Percentiles rank a stretch among this genome's conserved stretches.
Evolutionary conservation across 2,113 vertebrate genomes (phyloP).

Genomic region (Theristicus caerulescens): DNA sequence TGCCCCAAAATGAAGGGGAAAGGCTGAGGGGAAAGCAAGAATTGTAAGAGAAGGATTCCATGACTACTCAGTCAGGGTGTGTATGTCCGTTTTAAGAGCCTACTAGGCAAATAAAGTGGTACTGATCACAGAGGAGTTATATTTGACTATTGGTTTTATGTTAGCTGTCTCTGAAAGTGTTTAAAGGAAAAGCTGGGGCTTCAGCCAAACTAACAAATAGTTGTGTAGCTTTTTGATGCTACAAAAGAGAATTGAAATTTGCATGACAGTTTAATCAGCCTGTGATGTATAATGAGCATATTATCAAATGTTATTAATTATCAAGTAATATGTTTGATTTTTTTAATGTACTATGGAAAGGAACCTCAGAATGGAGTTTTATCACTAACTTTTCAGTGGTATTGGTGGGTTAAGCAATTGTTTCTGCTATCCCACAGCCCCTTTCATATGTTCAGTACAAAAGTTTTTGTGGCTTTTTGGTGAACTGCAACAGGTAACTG

Average conservation of each 20-base stretch:
- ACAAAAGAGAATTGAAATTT: not conserved
- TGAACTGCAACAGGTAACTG: not conserved
- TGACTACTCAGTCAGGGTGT: not conserved
- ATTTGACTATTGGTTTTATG: not conserved
- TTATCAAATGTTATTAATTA: not conserved
- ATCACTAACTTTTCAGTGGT: not conserved
- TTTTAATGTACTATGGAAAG: not conserved
- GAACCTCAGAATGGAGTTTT: not conserved
- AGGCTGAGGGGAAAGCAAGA: not conserved
- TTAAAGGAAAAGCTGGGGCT: not conserved
- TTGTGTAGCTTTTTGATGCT: not conserved
- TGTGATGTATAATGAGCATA: not conserved
- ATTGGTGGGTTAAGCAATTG: not conserved
- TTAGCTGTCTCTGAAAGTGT: not conserved
- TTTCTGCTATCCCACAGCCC: not conserved
- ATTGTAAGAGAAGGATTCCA: not conserved
- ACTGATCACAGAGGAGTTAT: not conserved
- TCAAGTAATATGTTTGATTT: not conserved
- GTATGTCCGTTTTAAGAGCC: not conserved
- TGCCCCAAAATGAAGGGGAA: not conserved
- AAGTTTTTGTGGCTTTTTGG: not conserved
- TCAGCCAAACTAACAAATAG: not conserved
- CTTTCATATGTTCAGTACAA: not conserved
- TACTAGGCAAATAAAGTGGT: not conserved
- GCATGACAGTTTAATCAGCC: not conserved